Percentiles rank a stretch among this genome's conserved stretches.
phyloP scores from a whole-genome alignment of 2,113 vertebrate species.

The Psophia crepitans region DNA sequence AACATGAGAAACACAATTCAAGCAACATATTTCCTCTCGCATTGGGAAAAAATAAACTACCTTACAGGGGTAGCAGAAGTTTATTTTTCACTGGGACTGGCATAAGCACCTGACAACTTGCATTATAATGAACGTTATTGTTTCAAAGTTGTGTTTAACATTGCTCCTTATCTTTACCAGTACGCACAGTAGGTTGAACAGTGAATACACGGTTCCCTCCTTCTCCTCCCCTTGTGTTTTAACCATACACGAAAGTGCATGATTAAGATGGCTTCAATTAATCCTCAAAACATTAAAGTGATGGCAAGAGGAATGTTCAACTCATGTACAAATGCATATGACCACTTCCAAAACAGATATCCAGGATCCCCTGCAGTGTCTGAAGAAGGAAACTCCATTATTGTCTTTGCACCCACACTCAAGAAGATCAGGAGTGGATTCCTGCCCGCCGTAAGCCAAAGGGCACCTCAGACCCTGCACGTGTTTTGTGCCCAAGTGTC shows the following conservation, averaged over 20 bases:
- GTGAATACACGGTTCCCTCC: background rate
- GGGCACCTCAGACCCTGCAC: background rate
- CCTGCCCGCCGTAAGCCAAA: background rate
- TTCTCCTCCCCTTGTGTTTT: background rate
- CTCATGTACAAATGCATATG: background rate
- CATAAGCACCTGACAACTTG: background rate
- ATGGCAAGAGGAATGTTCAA: background rate
- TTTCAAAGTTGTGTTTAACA: background rate
- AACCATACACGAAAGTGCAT: background rate
- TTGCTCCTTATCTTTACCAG: background rate
- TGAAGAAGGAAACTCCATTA: background rate
- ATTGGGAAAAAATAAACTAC: background rate
- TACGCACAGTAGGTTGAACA: background rate
- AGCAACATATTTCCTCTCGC: background rate
- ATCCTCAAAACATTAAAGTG: background rate
- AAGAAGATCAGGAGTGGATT: background rate
- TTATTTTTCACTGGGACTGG: background rate
- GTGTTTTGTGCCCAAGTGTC: background rate
- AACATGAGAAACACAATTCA: background rate
- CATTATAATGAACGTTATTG: background rate
- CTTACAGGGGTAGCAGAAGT: background rate
- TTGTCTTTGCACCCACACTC: rapidly evolving
- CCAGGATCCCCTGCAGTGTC: background rate
- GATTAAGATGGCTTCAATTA: background rate
- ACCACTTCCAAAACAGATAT: background rate